Percentiles rank a stretch among this genome's conserved stretches.
These are phyloP conservation scores for Perizoma affinitatum DNA, from an alignment of 2,888 invertebrate species.

Conservation along the genomic window DNA sequence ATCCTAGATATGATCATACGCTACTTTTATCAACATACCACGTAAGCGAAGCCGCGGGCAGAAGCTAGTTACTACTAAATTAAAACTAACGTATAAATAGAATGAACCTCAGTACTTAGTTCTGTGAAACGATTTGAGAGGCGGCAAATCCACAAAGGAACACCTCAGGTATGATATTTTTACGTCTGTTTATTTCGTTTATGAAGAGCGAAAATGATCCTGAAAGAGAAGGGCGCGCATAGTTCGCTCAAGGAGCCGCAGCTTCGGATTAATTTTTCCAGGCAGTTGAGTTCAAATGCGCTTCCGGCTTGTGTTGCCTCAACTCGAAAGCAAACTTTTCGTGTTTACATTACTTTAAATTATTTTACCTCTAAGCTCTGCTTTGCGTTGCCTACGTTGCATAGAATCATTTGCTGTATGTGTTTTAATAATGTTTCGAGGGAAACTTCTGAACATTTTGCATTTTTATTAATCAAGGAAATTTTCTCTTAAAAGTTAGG, in stretches of 20 bases:
- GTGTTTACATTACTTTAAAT: conserved; percentile 80
- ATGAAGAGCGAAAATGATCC: conserved; percentile 60
- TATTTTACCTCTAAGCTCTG: conserved; percentile 74
- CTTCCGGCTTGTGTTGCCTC: conserved; percentile 75
- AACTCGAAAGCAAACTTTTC: conserved; percentile 81
- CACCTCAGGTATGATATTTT: conserved; percentile 52
- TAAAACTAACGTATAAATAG: background rate
- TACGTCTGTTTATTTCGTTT: conserved; percentile 58
- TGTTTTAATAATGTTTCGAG: conserved; percentile 57
- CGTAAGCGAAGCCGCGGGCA: too few relatives aligned
- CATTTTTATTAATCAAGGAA: conserved; percentile 12
- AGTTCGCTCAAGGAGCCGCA: conserved; percentile 49
- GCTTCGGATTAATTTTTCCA: conserved; percentile 81
- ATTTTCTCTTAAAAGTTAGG: conserved; percentile 8
- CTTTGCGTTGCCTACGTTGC: conserved; percentile 60
- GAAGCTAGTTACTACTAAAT: too few relatives aligned
- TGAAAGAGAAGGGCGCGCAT: conserved; percentile 54
- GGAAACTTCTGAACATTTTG: conserved; percentile 31
- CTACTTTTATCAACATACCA: too few relatives aligned
- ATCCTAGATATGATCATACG: too few relatives aligned
- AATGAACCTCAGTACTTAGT: background rate
- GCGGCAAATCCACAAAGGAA: conserved; percentile 41
- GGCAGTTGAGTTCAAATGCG: conserved; percentile 81
- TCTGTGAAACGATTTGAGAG: conserved; percentile 36
- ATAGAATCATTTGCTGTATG: conserved; percentile 62